A percentile compares a stretch with the other conserved stretches of the same genome.
phyloP scores from a whole-genome alignment of 2,797 vertebrate genomes.

The Acipenser oxyrinchus region DNA sequence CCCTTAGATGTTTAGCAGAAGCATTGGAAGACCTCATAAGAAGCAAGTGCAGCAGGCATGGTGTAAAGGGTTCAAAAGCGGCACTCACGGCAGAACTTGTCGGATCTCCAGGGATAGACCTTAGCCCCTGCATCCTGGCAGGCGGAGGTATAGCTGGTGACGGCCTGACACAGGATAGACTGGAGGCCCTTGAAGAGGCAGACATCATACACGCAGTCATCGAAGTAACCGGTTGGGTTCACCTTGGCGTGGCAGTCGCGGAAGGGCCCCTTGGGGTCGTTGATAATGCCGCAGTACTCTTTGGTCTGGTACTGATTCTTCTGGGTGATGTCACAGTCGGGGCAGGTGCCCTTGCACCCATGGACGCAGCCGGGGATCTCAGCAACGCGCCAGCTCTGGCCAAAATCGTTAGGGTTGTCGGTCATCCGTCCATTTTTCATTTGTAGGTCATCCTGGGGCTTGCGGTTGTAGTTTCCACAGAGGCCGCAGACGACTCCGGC shows the following conservation, averaged over 20 bases:
- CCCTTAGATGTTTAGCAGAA: no score
- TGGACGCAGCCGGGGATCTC: slow-evolving; percentile 43
- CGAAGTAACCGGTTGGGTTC: slow-evolving; percentile 40
- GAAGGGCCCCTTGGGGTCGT: slow-evolving; percentile 49
- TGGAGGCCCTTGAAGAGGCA: slow-evolving; percentile 48
- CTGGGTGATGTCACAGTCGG: slow-evolving; percentile 33
- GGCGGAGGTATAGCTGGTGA: slow-evolving; percentile 48
- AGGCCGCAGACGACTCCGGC: slow-evolving; percentile 51
- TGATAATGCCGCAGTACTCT: slow-evolving; percentile 50
- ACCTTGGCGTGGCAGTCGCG: slow-evolving; percentile 45
- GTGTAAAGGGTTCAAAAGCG: background rate
- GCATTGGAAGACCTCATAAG: no score
- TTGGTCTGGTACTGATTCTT: slow-evolving; percentile 34
- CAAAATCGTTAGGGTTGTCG: slow-evolving; percentile 27
- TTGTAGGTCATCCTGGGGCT: slow-evolving; percentile 43
- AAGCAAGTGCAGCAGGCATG: no score
- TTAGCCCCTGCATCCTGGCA: slow-evolving; percentile 47
- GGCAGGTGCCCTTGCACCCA: slow-evolving; percentile 41
- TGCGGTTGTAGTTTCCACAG: slow-evolving; percentile 55
- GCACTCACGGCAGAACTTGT: slow-evolving; percentile 55
- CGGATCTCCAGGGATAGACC: slow-evolving; percentile 52
- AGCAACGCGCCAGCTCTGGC: slow-evolving; percentile 47
- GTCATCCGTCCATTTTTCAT: slow-evolving; percentile 31
- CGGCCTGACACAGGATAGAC: slow-evolving; percentile 45
- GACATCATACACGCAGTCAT: slow-evolving; percentile 55